A percentile compares a stretch with the other conserved stretches of the same genome.
Conservation (phyloP, 2,113 vertebrate species). For the Anser cygnoides region DNA sequence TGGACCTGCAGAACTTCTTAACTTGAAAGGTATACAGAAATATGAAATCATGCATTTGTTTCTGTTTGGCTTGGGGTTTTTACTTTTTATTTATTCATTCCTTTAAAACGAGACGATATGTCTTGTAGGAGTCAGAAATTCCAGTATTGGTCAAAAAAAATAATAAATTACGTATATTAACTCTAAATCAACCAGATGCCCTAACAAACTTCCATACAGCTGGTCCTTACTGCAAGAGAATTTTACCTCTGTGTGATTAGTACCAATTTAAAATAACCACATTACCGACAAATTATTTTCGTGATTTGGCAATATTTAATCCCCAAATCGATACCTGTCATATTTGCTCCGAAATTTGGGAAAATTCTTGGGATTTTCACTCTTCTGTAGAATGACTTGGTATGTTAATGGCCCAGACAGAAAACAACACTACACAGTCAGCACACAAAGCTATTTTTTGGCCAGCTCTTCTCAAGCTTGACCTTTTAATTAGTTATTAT, state of each 20-base stretch:
- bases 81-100: neutral
- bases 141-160: neutral
- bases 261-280: neutral
- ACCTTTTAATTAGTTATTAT: slow-evolving; percentile 30
- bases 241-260: neutral
- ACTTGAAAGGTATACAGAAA: neutral
- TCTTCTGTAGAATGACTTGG: neutral
- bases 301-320: neutral
- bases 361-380: neutral
- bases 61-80: no score
- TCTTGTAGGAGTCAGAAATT: neutral
- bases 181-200: neutral
- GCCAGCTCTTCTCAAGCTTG: slow-evolving; percentile 8
- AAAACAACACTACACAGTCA: neutral
- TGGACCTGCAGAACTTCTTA: neutral
- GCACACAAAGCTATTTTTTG: neutral
- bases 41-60: neutral
- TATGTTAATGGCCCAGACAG: neutral
- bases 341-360: neutral
- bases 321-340: neutral
- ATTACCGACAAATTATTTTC: neutral
- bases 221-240: neutral
- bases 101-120: neutral
- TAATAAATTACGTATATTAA: neutral
- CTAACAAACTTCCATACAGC: neutral